Evolutionary conservation across 2,888 invertebrate genomes (phyloP).

Genomic region (Andrena hattorfiana): DNA sequence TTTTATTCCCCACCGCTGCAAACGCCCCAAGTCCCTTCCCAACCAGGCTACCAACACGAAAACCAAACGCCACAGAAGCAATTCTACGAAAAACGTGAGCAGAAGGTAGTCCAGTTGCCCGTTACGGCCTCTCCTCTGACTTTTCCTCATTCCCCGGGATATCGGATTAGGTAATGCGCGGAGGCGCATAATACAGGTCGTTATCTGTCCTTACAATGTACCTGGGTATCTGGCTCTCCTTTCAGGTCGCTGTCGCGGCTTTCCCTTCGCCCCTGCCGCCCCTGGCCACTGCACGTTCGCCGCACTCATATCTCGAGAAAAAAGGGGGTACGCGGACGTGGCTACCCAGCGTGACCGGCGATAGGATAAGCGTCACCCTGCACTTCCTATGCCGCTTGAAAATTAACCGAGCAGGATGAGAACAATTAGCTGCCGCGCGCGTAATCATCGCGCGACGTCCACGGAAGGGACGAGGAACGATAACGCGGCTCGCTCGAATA

Average conservation of each 20-base stretch:
- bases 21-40: neutral
- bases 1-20: too few species aligned
- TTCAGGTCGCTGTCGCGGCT: conserved; percentile 42
- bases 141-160: conserved; percentile 56
- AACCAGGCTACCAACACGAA: neutral
- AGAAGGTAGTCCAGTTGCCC: conserved; percentile 24
- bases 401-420: conserved; percentile 75
- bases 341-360: conserved; percentile 77
- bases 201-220: conserved; percentile 66
- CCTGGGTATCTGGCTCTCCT: conserved; percentile 64
- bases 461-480: conserved; percentile 43
- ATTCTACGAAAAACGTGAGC: neutral
- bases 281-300: neutral
- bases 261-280: conserved; percentile 3
- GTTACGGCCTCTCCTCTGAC: conserved; percentile 35
- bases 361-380: conserved; percentile 79
- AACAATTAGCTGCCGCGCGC: conserved; percentile 75
- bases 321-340: conserved; percentile 67
- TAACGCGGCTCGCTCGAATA: conserved; percentile 36
- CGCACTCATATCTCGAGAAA: conserved; percentile 35
- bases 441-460: conserved; percentile 32
- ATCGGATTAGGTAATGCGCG: conserved; percentile 67
- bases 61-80: neutral
- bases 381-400: conserved; percentile 79
- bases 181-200: conserved; percentile 54